A percentile compares a stretch with the other conserved stretches of the same genome.
Evolutionary conservation across 2,888 invertebrate species (phyloP).

Genomic region (Syrista parreyssii): DNA sequence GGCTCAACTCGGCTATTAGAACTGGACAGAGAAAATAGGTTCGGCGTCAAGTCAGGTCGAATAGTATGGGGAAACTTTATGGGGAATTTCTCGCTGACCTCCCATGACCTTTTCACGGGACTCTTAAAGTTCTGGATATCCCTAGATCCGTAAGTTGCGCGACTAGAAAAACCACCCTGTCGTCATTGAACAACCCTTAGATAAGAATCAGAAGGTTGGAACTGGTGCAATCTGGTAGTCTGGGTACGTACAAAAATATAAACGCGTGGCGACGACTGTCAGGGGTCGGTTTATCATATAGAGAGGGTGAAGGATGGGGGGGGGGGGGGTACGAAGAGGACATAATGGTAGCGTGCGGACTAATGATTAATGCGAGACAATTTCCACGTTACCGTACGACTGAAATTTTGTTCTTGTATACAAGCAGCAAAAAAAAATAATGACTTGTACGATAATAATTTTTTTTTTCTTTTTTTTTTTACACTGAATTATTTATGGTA

Average conservation of each 20-base stretch:
- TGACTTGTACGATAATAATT: not conserved
- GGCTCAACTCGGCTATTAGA: not conserved
- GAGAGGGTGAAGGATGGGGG: too few species aligned
- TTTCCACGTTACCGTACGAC: constrained; percentile 9
- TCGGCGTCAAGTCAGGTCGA: not conserved
- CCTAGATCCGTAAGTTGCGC: not conserved
- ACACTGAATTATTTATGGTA: too few species aligned
- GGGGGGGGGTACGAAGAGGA: constrained; percentile 1
- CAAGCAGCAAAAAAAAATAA: not conserved
- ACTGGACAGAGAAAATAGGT: not conserved
- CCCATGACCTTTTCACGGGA: not conserved
- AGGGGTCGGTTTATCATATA: not conserved
- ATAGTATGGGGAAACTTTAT: not conserved
- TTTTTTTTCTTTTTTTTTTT: too few species aligned
- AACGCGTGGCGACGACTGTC: not conserved
- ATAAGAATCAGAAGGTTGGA: not conserved
- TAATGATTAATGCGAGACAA: constrained; percentile 42
- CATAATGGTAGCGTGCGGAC: constrained; percentile 41
- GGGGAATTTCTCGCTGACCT: not conserved
- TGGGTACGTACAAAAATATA: not conserved
- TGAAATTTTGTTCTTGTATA: not conserved
- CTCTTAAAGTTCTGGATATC: not conserved
- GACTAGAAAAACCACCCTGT: not conserved
- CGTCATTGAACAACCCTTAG: not conserved
- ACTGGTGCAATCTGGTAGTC: not conserved